These are phyloP conservation scores for Poecilus cupreus DNA, from an alignment of 2,888 invertebrate genomes.

Conservation along the genomic window DNA sequence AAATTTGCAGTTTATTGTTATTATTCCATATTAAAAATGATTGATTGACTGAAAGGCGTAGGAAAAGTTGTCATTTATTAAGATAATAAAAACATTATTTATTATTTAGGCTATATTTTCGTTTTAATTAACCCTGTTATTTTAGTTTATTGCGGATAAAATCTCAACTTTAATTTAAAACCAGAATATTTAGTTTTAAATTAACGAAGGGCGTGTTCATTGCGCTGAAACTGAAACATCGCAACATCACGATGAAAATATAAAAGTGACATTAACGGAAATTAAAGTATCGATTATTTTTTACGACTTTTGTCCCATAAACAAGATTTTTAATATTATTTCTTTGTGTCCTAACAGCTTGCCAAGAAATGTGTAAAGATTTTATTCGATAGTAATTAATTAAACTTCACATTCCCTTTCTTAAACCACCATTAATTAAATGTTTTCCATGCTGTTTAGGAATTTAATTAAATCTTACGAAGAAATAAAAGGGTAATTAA, in stretches of 20 bases:
- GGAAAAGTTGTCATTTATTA: slow-evolving; percentile 3
- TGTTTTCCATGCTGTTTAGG: slow-evolving; percentile 51
- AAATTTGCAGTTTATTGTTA: too few relatives aligned
- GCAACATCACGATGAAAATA: not conserved
- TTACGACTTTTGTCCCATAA: not conserved
- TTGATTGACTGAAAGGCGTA: not conserved
- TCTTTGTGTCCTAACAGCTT: not conserved
- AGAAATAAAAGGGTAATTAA: slow-evolving; percentile 48
- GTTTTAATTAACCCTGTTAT: too few relatives aligned
- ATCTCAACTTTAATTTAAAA: not conserved
- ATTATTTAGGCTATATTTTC: not conserved
- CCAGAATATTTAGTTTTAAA: not conserved
- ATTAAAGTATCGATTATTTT: slow-evolving; percentile 23
- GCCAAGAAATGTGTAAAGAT: slow-evolving; percentile 9
- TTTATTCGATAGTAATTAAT: slow-evolving; percentile 53
- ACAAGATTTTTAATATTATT: not conserved
- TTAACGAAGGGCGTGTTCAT: not conserved
- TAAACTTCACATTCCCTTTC: slow-evolving; percentile 35
- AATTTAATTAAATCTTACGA: slow-evolving; percentile 51
- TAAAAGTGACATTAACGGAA: slow-evolving; percentile 28
- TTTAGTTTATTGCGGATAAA: not conserved
- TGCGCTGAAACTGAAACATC: not conserved
- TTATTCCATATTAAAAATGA: slow-evolving; percentile 8
- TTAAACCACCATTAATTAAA: slow-evolving; percentile 43
- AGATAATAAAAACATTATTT: slow-evolving; percentile 6